These are phyloP conservation scores for Amia ocellicauda DNA, from an alignment of 2,113 vertebrate species.

Conservation along the genomic window DNA sequence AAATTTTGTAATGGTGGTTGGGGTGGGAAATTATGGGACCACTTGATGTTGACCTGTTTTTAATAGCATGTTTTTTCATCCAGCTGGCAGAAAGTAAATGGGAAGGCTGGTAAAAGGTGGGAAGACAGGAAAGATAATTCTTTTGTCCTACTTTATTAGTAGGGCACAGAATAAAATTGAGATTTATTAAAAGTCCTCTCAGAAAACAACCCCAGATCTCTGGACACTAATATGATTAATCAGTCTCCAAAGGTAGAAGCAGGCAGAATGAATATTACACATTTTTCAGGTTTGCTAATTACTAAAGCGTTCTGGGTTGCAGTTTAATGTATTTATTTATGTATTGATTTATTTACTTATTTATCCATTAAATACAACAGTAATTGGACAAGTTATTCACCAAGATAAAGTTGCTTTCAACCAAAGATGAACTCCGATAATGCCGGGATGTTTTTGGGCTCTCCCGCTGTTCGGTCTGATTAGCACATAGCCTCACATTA, in stretches of 20 bases:
- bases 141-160: slow-evolving; percentile 52
- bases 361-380: slow-evolving; percentile 26
- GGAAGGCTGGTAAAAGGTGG: not conserved
- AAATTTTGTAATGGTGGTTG: too few relatives aligned
- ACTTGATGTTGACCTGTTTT: too few relatives aligned
- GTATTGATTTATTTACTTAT: too few relatives aligned
- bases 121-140: slow-evolving; percentile 18
- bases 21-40: too few relatives aligned
- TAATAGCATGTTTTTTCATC: too few relatives aligned
- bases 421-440: slow-evolving; percentile 10
- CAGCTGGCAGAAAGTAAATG: too few relatives aligned
- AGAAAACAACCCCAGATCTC: slow-evolving; percentile 52
- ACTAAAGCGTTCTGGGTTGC: slow-evolving; percentile 52
- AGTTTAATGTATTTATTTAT: too few relatives aligned
- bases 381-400: slow-evolving; percentile 60
- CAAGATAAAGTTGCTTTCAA: slow-evolving; percentile 47
- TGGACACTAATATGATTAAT: slow-evolving; percentile 58
- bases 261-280: slow-evolving; percentile 50
- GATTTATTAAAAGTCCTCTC: slow-evolving; percentile 58
- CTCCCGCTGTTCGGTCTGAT: slow-evolving; percentile 8
- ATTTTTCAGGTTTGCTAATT: slow-evolving; percentile 62
- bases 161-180: slow-evolving; percentile 56
- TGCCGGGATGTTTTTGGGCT: not conserved
- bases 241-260: slow-evolving; percentile 56
- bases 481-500: slow-evolving; percentile 10